Percentiles rank a stretch among this genome's conserved stretches.
phyloP scores from a whole-genome alignment of 2,888 invertebrate species.

The Eretmocerus hayati region DNA sequence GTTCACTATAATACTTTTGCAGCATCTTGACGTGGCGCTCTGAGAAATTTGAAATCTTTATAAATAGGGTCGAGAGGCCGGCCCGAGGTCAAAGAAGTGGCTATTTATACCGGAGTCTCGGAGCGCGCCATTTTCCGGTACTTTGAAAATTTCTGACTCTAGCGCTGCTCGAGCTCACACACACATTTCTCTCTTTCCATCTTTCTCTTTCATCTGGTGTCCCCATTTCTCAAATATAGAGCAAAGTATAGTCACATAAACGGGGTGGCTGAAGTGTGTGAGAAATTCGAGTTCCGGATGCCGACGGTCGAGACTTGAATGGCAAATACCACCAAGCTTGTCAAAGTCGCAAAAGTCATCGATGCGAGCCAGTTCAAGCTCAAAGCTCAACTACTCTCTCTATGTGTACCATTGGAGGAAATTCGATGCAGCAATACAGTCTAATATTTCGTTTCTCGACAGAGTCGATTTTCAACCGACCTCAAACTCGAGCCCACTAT shows the following conservation, averaged over 20 bases:
- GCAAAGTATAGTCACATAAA: too few relatives aligned
- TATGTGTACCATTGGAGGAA: too few relatives aligned
- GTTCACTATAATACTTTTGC: too few relatives aligned
- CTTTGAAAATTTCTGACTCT: conserved; percentile 24
- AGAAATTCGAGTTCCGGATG: too few relatives aligned
- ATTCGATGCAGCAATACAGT: too few relatives aligned
- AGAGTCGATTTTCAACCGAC: too few relatives aligned
- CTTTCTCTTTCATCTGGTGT: not conserved
- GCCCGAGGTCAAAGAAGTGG: conserved; percentile 26
- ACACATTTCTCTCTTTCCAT: conserved; percentile 1
- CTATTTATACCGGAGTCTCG: conserved; percentile 37
- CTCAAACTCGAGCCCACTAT: too few relatives aligned
- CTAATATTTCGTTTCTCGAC: too few relatives aligned
- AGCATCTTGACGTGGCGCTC: too few relatives aligned
- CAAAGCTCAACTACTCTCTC: conserved; percentile 18
- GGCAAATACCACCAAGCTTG: conserved; percentile 9
- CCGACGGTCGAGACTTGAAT: conserved; percentile 6
- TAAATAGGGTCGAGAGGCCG: conserved; percentile 34
- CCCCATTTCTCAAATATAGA: too few relatives aligned
- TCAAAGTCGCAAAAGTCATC: conserved; percentile 16
- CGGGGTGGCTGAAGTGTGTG: too few relatives aligned
- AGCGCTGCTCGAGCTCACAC: not conserved
- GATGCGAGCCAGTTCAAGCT: conserved; percentile 1
- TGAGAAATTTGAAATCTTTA: conserved; percentile 22
- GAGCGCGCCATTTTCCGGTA: conserved; percentile 35